Evolutionary conservation across 2,113 vertebrate species (phyloP).

Genomic region (Oreochromis aureus): DNA sequence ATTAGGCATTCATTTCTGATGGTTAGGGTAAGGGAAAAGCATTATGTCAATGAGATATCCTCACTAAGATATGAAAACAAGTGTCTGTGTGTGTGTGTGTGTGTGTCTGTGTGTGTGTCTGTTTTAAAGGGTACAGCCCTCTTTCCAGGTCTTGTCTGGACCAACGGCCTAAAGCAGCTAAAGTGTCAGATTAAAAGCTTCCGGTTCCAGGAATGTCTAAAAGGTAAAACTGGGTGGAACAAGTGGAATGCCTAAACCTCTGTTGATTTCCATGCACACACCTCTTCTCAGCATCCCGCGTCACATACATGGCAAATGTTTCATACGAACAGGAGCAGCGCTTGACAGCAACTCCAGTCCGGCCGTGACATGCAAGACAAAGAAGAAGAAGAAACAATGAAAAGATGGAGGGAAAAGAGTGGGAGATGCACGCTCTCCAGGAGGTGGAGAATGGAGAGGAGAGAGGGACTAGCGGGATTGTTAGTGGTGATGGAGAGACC

Average conservation of each 20-base stretch:
- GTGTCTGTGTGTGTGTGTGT: not conserved
- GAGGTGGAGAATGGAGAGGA: not conserved
- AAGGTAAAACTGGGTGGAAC: conserved; percentile 9
- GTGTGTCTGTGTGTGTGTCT: not conserved
- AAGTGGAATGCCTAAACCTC: conserved; percentile 30
- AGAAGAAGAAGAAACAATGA: not conserved
- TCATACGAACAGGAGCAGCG: conserved; percentile 15
- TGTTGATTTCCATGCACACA: conserved; percentile 21
- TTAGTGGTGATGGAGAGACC: conserved; percentile 52
- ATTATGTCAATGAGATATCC: not conserved
- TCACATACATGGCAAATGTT: conserved; percentile 28
- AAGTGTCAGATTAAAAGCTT: not conserved
- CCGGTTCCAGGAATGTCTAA: not conserved
- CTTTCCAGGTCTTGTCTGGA: not conserved
- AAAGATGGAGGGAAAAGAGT: not conserved
- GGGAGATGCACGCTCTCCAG: not conserved
- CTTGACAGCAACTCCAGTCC: not conserved
- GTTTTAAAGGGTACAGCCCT: not conserved
- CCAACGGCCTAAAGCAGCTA: not conserved
- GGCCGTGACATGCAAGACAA: conserved; percentile 48
- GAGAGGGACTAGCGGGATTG: not conserved
- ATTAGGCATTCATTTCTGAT: not conserved
- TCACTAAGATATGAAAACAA: too few relatives aligned
- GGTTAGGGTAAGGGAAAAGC: not conserved
- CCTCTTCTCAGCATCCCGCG: not conserved